A percentile compares a stretch with the other conserved stretches of the same genome.
Evolutionary conservation across 92 coral and sea anemone genomes (phyloP).

Genomic region (Anthopleura xanthogrammica): DNA sequence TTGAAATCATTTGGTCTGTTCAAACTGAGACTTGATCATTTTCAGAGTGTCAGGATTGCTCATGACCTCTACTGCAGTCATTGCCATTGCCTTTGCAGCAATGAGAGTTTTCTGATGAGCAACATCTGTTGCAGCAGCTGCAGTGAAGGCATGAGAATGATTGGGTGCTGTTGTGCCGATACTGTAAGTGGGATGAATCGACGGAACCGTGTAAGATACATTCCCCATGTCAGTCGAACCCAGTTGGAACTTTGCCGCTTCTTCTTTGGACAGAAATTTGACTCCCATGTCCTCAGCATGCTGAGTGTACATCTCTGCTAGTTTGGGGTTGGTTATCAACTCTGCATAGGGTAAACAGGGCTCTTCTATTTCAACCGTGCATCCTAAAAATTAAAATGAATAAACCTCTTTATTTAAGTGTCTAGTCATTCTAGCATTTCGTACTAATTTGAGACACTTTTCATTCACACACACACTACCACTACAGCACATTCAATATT

Average conservation of each 20-base stretch:
- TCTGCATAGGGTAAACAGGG: slow-evolving; percentile 35
- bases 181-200: slow-evolving; percentile 62
- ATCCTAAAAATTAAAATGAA: slow-evolving; percentile 48
- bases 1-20: not conserved
- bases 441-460: too few relatives aligned
- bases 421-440: too few relatives aligned
- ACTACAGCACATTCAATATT: too few relatives aligned
- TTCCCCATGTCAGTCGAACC: slow-evolving; percentile 86
- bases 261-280: slow-evolving; percentile 36
- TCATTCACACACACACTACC: too few relatives aligned
- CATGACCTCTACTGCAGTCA: slow-evolving; percentile 81
- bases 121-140: slow-evolving; percentile 60
- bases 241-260: not conserved
- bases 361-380: slow-evolving; percentile 62
- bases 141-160: slow-evolving; percentile 77
- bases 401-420: too few relatives aligned
- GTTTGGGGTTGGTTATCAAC: slow-evolving; percentile 57
- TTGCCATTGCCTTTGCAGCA: slow-evolving; percentile 79
- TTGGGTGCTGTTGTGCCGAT: slow-evolving; percentile 66
- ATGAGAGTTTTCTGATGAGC: slow-evolving; percentile 73
- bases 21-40: slow-evolving; percentile 41
- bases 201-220: slow-evolving; percentile 74
- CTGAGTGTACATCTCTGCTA: slow-evolving; percentile 71
- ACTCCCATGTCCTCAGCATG: slow-evolving; percentile 80
- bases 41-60: slow-evolving; percentile 48